Evolutionary conservation across 2,113 vertebrate genomes (phyloP).

Genomic region (Oreocharis arfaki): DNA sequence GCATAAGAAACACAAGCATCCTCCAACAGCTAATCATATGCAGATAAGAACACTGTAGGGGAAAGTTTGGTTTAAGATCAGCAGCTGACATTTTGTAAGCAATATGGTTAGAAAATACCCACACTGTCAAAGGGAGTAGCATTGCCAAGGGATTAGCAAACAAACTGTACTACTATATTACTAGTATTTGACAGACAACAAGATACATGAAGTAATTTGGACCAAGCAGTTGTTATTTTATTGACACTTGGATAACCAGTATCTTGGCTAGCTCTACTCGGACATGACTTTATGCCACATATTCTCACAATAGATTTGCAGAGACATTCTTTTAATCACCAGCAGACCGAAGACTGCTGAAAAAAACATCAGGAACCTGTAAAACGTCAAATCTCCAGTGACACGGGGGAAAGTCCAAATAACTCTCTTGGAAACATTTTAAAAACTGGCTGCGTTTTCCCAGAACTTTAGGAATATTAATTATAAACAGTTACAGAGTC

Average conservation of each 20-base stretch:
- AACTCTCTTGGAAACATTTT: not conserved
- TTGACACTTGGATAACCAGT: not conserved
- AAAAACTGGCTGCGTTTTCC: not conserved
- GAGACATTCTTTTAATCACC: not conserved
- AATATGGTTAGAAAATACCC: not conserved
- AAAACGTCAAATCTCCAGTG: not conserved
- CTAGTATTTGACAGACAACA: not conserved
- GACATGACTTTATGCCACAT: not conserved
- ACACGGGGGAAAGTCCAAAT: not conserved
- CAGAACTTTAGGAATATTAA: conserved; percentile 1
- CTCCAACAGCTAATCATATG: not conserved
- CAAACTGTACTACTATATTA: not conserved
- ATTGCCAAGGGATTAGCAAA: not conserved
- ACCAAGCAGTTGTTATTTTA: not conserved
- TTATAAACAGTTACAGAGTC: not conserved
- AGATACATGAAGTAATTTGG: not conserved
- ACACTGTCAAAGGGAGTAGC: not conserved
- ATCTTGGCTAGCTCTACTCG: not conserved
- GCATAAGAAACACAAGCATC: not conserved
- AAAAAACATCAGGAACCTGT: not conserved
- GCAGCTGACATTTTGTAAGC: not conserved
- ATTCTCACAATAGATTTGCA: not conserved
- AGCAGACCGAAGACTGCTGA: not conserved
- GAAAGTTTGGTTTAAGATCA: not conserved
- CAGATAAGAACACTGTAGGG: not conserved